Percentiles rank a stretch among this genome's conserved stretches.
phyloP scores from a whole-genome alignment of 1,140 invertebrate genomes.

The Andricus grossulariae region DNA sequence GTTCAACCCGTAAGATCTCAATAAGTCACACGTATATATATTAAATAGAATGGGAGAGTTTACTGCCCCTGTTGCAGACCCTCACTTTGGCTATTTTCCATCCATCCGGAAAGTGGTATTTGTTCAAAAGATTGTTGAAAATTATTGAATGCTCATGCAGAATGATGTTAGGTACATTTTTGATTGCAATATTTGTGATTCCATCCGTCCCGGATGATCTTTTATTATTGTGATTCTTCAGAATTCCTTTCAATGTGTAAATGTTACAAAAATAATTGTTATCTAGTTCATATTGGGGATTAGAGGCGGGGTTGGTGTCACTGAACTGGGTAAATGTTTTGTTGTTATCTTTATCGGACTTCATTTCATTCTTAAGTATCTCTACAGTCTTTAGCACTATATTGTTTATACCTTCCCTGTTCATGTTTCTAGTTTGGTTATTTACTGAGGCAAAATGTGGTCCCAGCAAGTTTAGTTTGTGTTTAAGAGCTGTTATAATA shows the following conservation, averaged over 20 bases:
- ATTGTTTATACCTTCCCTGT: too few relatives aligned
- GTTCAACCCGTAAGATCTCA: background rate
- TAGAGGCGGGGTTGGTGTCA: background rate
- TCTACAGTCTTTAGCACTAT: too few relatives aligned
- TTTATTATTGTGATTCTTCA: background rate
- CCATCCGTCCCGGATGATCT: background rate
- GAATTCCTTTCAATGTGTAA: background rate
- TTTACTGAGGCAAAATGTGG: slow-evolving; percentile 3
- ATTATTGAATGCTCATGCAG: background rate
- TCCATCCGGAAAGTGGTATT: background rate
- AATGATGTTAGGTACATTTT: background rate
- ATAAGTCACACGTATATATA: slow-evolving; percentile 37
- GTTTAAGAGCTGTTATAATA: background rate
- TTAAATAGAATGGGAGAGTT: too few relatives aligned
- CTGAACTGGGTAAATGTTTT: too few relatives aligned
- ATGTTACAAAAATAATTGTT: background rate
- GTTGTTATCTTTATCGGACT: too few relatives aligned
- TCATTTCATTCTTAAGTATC: too few relatives aligned
- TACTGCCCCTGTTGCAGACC: too few relatives aligned
- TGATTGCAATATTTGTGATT: background rate
- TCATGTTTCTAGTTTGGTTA: too few relatives aligned
- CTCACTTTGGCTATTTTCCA: slow-evolving; percentile 33
- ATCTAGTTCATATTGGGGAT: background rate
- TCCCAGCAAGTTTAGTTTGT: slow-evolving; percentile 25
- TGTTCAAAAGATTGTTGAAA: background rate